These are phyloP conservation scores for Hyposmocoma kahamanoa DNA, from an alignment of 1,140 invertebrate genomes.

Conservation along the genomic window DNA sequence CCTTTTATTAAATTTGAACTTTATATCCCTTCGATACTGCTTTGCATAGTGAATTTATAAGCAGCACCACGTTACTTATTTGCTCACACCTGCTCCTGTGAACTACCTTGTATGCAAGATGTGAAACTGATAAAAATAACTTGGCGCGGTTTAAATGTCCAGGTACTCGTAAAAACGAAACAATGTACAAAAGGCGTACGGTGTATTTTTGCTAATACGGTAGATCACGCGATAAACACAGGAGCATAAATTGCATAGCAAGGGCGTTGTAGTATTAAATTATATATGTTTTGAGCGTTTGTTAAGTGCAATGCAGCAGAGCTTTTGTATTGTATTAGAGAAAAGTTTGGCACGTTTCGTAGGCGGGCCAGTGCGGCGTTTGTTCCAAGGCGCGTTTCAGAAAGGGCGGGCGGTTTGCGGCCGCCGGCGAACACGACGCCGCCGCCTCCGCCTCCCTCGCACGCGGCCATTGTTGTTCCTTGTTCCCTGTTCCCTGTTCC, in stretches of 20 bases:
- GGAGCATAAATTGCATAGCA: too few relatives aligned
- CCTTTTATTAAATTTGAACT: slow-evolving; percentile 27
- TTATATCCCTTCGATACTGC: slow-evolving; percentile 16
- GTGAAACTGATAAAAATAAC: too few relatives aligned
- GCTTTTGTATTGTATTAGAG: slow-evolving; percentile 8
- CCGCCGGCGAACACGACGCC: slow-evolving; percentile 42
- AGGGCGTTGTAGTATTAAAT: too few relatives aligned
- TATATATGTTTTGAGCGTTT: too few relatives aligned
- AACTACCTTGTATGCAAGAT: neutral
- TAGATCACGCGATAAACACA: too few relatives aligned
- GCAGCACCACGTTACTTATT: neutral
- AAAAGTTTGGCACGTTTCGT: slow-evolving; percentile 21
- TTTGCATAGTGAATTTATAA: slow-evolving; percentile 20
- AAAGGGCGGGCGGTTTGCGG: slow-evolving; percentile 40
- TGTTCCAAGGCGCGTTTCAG: slow-evolving; percentile 32
- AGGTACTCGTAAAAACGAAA: too few relatives aligned
- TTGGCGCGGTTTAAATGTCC: too few relatives aligned
- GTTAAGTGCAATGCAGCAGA: slow-evolving; percentile 3
- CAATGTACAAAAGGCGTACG: too few relatives aligned
- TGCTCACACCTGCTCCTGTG: neutral
- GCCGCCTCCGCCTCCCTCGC: slow-evolving; percentile 50
- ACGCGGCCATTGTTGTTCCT: slow-evolving; percentile 44
- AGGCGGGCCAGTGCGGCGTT: slow-evolving; percentile 23
- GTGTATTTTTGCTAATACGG: too few relatives aligned
- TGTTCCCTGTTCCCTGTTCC: slow-evolving; percentile 1